These are phyloP conservation scores for Puffinus mauretanicus DNA, from an alignment of 2,113 vertebrate species.

Conservation along the genomic window DNA sequence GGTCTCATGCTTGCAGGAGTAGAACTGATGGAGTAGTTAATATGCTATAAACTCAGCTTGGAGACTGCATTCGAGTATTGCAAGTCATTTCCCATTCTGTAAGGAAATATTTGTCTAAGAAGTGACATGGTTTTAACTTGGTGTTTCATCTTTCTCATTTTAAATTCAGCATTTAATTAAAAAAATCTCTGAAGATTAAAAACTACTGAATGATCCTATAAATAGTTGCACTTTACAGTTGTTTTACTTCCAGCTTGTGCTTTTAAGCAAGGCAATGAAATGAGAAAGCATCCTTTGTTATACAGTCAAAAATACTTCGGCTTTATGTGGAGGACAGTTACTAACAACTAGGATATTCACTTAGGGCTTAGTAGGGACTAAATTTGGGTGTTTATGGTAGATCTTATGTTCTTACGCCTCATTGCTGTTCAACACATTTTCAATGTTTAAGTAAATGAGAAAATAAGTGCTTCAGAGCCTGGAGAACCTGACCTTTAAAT, in stretches of 20 bases:
- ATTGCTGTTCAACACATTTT: neutral
- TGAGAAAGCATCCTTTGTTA: neutral
- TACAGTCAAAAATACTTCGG: neutral
- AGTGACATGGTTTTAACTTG: neutral
- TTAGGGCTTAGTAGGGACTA: neutral
- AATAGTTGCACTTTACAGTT: neutral
- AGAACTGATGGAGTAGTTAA: neutral
- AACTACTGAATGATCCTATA: neutral
- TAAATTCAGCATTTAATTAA: neutral
- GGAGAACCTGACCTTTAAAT: neutral
- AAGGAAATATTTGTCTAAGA: constrained; percentile 16
- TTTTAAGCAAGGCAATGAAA: neutral
- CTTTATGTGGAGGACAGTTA: neutral
- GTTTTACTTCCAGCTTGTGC: neutral
- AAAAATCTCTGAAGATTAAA: neutral
- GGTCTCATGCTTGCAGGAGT: neutral
- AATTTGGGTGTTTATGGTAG: neutral
- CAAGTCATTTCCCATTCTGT: neutral
- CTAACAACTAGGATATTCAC: neutral
- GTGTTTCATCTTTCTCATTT: neutral
- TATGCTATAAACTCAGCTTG: neutral
- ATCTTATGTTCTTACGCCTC: neutral
- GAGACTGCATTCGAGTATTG: neutral
- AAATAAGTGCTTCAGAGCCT: neutral
- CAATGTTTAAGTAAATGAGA: neutral